Evolutionary conservation across 2,113 vertebrate species (phyloP).

Genomic region (Holacanthus passer): DNA sequence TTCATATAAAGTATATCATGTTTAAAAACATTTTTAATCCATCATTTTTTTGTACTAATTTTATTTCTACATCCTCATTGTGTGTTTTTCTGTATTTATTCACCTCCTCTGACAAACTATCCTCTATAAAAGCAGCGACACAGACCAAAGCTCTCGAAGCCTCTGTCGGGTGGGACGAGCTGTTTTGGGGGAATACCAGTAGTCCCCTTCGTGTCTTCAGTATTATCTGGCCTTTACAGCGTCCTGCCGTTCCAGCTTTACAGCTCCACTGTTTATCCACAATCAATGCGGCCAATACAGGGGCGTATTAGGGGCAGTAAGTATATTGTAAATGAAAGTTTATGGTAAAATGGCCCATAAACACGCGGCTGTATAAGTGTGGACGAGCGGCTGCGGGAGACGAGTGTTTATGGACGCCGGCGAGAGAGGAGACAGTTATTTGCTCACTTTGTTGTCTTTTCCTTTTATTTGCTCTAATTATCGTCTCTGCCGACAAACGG

Average conservation of each 20-base stretch:
- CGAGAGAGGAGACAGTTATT: constrained; percentile 47
- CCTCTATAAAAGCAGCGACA: too few species aligned
- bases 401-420: constrained; percentile 50
- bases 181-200: constrained; percentile 54
- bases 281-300: constrained; percentile 64
- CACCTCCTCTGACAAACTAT: background rate
- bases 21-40: background rate
- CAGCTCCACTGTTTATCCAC: constrained; percentile 82
- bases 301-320: constrained; percentile 82
- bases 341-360: constrained; percentile 87
- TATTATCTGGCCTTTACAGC: constrained; percentile 73
- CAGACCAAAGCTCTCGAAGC: background rate
- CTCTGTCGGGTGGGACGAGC: background rate
- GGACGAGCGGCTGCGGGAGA: constrained; percentile 37
- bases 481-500: constrained; percentile 21
- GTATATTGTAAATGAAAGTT: constrained; percentile 84
- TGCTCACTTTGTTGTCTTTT: constrained; percentile 52
- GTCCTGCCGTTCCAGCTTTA: constrained; percentile 77
- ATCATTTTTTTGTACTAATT: too few species aligned
- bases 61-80: background rate
- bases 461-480: constrained; percentile 68
- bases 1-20: background rate
- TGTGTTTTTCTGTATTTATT: background rate
- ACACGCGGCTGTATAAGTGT: constrained; percentile 72
- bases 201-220: constrained; percentile 43